Percentiles rank a stretch among this genome's conserved stretches.
Evolutionary conservation across 2,888 invertebrate species (phyloP).

Genomic region (Seira musarum): DNA sequence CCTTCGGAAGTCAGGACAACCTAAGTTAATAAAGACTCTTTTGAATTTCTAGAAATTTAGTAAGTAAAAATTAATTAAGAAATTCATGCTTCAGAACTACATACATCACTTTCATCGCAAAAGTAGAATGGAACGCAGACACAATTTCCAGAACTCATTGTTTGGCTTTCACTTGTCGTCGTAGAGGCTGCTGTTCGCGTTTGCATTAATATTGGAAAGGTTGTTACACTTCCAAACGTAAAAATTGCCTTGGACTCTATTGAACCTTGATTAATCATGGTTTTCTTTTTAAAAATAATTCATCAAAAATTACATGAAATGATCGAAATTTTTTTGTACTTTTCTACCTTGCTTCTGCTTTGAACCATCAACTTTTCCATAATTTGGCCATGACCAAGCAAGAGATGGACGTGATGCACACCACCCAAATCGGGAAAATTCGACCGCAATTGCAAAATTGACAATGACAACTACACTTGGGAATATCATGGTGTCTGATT

Average conservation of each 20-base stretch:
- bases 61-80: too few relatives aligned
- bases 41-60: too few relatives aligned
- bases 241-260: constrained; percentile 48
- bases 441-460: too few relatives aligned
- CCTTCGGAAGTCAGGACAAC: constrained; percentile 62
- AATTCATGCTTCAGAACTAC: too few relatives aligned
- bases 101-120: constrained; percentile 68
- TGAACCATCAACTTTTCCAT: background rate
- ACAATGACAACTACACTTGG: too few relatives aligned
- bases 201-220: constrained; percentile 25
- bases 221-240: constrained; percentile 50
- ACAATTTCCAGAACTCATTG: constrained; percentile 51
- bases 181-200: constrained; percentile 16
- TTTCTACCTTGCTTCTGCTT: background rate
- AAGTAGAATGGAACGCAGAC: constrained; percentile 68
- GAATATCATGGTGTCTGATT: background rate
- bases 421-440: too few relatives aligned
- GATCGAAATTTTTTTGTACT: constrained; percentile 2
- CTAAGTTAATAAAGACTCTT: too few relatives aligned
- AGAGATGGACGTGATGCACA: background rate
- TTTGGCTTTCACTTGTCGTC: background rate
- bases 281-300: too few relatives aligned
- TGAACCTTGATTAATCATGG: constrained; percentile 26
- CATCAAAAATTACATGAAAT: too few relatives aligned
- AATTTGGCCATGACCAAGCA: constrained; percentile 36